These are phyloP conservation scores for Lithophane socia DNA, from an alignment of 2,888 invertebrate genomes.

Conservation along the genomic window DNA sequence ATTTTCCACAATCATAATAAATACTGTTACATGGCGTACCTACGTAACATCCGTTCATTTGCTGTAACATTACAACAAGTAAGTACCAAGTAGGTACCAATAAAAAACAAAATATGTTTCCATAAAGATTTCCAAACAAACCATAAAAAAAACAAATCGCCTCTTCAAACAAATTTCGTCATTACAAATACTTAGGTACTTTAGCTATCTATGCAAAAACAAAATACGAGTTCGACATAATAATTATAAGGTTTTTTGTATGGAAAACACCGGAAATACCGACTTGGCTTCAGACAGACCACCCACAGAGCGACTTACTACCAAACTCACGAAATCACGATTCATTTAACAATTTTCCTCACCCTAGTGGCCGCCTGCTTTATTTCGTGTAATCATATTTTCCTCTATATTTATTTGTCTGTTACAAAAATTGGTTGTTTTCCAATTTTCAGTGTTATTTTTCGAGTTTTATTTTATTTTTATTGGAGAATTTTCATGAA, in stretches of 20 bases:
- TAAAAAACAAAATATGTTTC: background rate
- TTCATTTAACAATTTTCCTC: constrained; percentile 77
- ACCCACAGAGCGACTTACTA: constrained; percentile 78
- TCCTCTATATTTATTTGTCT: constrained; percentile 39
- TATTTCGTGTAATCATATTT: constrained; percentile 49
- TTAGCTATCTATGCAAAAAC: background rate
- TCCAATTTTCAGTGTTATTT: constrained; percentile 25
- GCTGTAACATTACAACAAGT: background rate
- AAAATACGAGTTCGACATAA: background rate
- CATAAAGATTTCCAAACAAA: background rate
- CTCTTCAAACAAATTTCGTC: background rate
- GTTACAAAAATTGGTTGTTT: constrained; percentile 36
- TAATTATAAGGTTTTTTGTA: background rate
- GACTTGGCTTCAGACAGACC: constrained; percentile 57
- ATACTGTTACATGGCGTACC: background rate
- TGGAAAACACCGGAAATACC: background rate
- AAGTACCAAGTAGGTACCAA: too few relatives aligned
- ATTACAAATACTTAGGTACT: background rate
- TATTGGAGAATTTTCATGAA: background rate
- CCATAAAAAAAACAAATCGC: background rate
- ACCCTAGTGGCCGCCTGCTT: constrained; percentile 25
- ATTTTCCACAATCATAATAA: constrained; percentile 48
- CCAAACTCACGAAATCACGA: constrained; percentile 70
- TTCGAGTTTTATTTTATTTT: constrained; percentile 4
- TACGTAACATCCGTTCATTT: background rate